Evolutionary conservation across 2,113 vertebrate genomes (phyloP), one percentile per base, ranked within the genome.

Genomic region (Octodon degus): DNA sequence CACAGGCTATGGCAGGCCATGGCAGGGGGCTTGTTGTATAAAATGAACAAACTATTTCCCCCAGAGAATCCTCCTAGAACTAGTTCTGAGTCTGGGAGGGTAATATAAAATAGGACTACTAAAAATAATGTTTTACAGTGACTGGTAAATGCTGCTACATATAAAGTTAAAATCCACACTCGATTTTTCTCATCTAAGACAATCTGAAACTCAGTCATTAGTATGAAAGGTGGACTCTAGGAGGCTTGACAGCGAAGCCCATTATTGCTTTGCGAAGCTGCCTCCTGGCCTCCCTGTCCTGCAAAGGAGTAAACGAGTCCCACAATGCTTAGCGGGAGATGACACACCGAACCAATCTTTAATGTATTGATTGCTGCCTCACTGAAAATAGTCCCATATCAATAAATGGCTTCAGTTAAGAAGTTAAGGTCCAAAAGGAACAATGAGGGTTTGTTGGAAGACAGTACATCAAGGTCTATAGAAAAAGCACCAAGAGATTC

Each of bases 371-470:
- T 96, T 89, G 86, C 95, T 97, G 96, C 97, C 97, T 98, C 97
- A 91, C 97, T 98, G 97, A 96, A 98, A 98, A 93, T 98, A 88
- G 92, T 80, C 90, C 95, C 87, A 93, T 98, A 98, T 98, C 98
- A 98, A 98, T 98, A 98, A 97, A 98, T 79, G 96, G 94, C 97
- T 98, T 98, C 96, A 97, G 97, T 98, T 98, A 98, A 98, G 98
- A 98, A 98, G 96, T 86, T 97, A 85, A 96, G 97, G 98, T 98
- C 97, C 98, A 98, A 98, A 97, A 98, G 97, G 97, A 96, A 95
- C 53, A 65, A 83, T 94, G 95, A 96, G 90, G 91, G 93, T 90
- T 97, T 83, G 47, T 93, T 98, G 94, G 96, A 97, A 97, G 97
- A 97, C 90, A 97, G 65, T 96, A 96, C 94, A 97, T 97, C 97